Percentiles rank a stretch among this genome's conserved stretches.
Conservation (phyloP, 1,140 invertebrate genomes). For the Drosophila cardini region DNA sequence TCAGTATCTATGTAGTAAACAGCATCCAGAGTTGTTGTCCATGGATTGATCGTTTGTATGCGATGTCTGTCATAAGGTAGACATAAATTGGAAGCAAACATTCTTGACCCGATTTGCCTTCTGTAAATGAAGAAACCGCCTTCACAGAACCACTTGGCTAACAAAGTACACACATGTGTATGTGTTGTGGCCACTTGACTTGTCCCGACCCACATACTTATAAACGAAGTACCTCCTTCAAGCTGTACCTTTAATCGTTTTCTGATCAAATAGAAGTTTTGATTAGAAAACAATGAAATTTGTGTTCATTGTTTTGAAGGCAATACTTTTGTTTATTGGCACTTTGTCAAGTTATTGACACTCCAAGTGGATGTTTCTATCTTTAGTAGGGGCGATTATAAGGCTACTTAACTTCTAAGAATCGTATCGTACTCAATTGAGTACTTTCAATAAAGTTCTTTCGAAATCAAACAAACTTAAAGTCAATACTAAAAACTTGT, state of each 20-base stretch:
- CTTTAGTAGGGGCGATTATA: neutral
- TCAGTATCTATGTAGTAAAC: neutral
- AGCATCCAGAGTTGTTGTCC: conserved; percentile 63
- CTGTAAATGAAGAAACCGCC: conserved; percentile 34
- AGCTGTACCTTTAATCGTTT: conserved; percentile 17
- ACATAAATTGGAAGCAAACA: conserved; percentile 38
- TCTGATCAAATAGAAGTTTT: conserved; percentile 10
- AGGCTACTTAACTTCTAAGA: neutral
- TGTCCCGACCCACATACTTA: conserved; percentile 37
- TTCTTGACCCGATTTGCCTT: conserved; percentile 65
- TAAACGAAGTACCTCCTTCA: conserved; percentile 7
- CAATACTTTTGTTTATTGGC: conserved; percentile 10
- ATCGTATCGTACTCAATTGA: too few species aligned
- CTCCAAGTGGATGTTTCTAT: conserved; percentile 4
- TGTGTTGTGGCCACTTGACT: conserved; percentile 34
- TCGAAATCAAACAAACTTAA: too few species aligned
- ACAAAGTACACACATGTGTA: neutral
- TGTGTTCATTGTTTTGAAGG: conserved; percentile 5
- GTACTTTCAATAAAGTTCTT: neutral
- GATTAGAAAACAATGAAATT: neutral
- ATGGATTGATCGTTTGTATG: conserved; percentile 50
- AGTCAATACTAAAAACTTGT: neutral
- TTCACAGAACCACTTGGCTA: conserved; percentile 41
- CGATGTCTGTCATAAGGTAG: conserved; percentile 13
- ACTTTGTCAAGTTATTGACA: neutral